Base-by-base conservation (phyloP, 2,113 vertebrate genomes). In the Varanus salvator region DNA sequence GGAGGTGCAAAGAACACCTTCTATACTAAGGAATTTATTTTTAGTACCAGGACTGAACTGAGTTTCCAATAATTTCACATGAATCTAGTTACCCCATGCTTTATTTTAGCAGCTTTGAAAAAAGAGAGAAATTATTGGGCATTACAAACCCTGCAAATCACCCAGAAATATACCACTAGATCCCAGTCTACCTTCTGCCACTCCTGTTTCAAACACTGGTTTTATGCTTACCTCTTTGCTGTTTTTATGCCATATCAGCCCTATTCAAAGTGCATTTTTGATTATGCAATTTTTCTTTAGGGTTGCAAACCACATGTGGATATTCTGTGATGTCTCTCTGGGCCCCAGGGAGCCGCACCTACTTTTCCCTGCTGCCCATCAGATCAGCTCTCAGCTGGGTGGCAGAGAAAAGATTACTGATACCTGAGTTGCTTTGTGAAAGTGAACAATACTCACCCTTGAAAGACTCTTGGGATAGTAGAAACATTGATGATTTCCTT, bases 401-500 rank as follows among this genome's bases (percentile, higher is more conserved):
- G 50, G 27, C 17, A 7, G 74, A 34, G 34, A 34, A 23, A 76
- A n/a, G 34, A 52, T 50, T 23, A 11, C 60, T 64, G 60, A 19
- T 64, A 44, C 3, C 38, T 44, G 25, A 23, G 6, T 64, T 84
- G 81, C 54, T 84, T 75, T 60, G 5, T 57, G 7, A n/a, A n/a
- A 69, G 8, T 66, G 17, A 76, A 4, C 82, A 4, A 64, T 88
- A 57, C 3, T 2, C 77, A 12, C 93, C 38, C 75, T 89, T 85
- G 54, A 89, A 90, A 93, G 38, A 9, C 44, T n/a, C 12, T 88
- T 77, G 52, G 19, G 44, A 57, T 15, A 57, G 44, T n/a, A 69
- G 78, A 85, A 90, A 21, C 3, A 0, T 60, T 80, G 44, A 21
- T 64, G 60, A 34, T 68, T 11, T 0, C 0, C 29, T 72, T 0